A percentile compares a stretch with the other conserved stretches of the same genome.
Conservation (phyloP, 2,113 vertebrate species). For the Percopsis transmontana region DNA sequence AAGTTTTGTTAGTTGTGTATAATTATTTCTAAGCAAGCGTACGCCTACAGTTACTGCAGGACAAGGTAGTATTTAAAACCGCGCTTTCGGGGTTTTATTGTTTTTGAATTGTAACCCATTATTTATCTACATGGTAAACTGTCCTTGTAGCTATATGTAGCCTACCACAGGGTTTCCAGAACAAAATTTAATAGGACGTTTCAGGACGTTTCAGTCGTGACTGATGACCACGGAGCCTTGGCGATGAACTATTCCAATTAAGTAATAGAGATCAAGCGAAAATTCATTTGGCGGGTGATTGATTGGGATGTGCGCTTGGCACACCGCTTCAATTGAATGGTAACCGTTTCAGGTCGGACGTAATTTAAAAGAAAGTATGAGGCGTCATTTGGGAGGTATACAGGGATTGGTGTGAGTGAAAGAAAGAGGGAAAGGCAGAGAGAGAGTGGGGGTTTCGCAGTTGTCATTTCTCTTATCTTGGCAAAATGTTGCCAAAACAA, state of each 20-base stretch:
- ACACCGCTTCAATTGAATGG: too few species aligned
- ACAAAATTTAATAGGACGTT: conserved; percentile 17
- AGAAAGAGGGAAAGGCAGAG: not conserved
- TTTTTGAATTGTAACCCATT: too few species aligned
- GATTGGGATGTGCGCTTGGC: not conserved
- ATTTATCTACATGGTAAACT: too few species aligned
- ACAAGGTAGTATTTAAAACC: too few species aligned
- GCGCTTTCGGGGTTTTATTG: too few species aligned
- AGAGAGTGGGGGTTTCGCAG: not conserved
- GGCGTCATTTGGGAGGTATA: not conserved
- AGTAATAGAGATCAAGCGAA: conserved; percentile 29
- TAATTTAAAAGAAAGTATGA: not conserved
- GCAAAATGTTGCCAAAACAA: too few species aligned
- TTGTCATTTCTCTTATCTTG: too few species aligned
- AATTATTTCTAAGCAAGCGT: too few species aligned
- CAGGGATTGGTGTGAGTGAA: too few species aligned
- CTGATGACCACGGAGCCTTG: conserved; percentile 9
- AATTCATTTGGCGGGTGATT: conserved; percentile 16
- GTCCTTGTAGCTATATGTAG: conserved; percentile 4
- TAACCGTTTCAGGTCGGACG: too few species aligned
- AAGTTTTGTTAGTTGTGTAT: too few species aligned
- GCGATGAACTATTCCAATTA: conserved; percentile 33
- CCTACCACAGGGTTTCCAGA: not conserved
- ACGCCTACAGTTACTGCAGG: too few species aligned
- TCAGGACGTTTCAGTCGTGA: conserved; percentile 43